Base-by-base conservation (phyloP, 2,113 vertebrate genomes). In the Pollimyrus isidori region DNA sequence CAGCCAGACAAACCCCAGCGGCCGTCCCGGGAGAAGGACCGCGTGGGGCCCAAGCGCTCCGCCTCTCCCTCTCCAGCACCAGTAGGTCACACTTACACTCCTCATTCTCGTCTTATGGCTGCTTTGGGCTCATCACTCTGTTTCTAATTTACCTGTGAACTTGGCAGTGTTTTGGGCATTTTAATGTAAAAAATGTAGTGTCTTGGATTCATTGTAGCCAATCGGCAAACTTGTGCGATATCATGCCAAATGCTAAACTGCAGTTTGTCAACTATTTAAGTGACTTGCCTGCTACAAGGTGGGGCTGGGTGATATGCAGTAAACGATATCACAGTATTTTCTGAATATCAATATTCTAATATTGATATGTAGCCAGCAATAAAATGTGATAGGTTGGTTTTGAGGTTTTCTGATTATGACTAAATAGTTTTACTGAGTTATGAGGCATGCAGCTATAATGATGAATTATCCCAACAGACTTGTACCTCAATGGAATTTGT, bases 11-110 rank as follows among this genome's bases (percentile, higher is more conserved):
- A 92, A 26, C 88, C 88, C 23, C 88, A 87, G 53, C 80, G 85
- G 7, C 96, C 97, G 0, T 96, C 97, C 0, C 94, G 97, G 90
- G 97, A 97, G 49, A 95, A 93, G 46, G 98, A 99, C 42, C 95
- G 95, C 46, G 88, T 92, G 0, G 87, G 91, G 0, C 89, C 93
- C 23, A 97, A 92, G 5, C 97, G 97, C 95, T 96, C 98, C 0
- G 93, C 94, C 11, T 99, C 98, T 0, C 98, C 98, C 0, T 90
- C 97, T 0, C 94, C 97, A 0, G 62, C 92, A 0, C 94, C 97
- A 49, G 98, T 99, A 95, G 65, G 97, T 96, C 86, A 7, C 87
- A 90, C 76, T 15, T 87, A 62, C 39, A 7, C 56, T 90, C 85
- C 6, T 84, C 26, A 48, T 1, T 23, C 23, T 19, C 26, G 3